Evolutionary conservation across 2,888 invertebrate species (phyloP).

Genomic region (Epirrita christyi): DNA sequence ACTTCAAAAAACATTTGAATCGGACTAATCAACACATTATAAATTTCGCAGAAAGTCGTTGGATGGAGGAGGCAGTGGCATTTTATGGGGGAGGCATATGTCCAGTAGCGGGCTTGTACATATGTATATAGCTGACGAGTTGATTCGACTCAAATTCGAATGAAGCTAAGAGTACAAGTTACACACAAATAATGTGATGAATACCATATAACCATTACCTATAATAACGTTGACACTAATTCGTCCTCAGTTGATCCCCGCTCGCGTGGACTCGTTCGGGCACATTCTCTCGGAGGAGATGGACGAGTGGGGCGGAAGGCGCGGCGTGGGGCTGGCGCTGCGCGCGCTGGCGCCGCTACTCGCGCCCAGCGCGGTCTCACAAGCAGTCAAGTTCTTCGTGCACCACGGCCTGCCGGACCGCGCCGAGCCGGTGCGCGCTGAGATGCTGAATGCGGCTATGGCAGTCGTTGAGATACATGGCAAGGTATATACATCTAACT

Average conservation of each 20-base stretch:
- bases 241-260: constrained; percentile 88
- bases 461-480: constrained; percentile 96
- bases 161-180: too few relatives aligned
- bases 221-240: too few relatives aligned
- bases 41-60: too few relatives aligned
- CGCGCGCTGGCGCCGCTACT: constrained; percentile 90
- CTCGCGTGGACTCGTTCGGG: constrained; percentile 95
- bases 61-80: too few relatives aligned
- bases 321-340: constrained; percentile 94
- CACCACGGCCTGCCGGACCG: constrained; percentile 94
- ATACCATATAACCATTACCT: too few relatives aligned
- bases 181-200: too few relatives aligned
- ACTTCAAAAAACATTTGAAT: too few relatives aligned
- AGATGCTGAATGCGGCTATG: constrained; percentile 97
- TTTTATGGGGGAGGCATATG: too few relatives aligned
- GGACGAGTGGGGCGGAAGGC: constrained; percentile 96
- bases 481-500: constrained; percentile 85
- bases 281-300: constrained; percentile 92
- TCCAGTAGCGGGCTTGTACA: too few relatives aligned
- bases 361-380: constrained; percentile 87
- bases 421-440: constrained; percentile 90
- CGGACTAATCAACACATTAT: too few relatives aligned
- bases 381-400: constrained; percentile 93
- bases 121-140: too few relatives aligned
- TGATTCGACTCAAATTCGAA: too few relatives aligned